Evolutionary conservation across 2,888 invertebrate genomes (phyloP).

Genomic region (Bedellia somnulentella): DNA sequence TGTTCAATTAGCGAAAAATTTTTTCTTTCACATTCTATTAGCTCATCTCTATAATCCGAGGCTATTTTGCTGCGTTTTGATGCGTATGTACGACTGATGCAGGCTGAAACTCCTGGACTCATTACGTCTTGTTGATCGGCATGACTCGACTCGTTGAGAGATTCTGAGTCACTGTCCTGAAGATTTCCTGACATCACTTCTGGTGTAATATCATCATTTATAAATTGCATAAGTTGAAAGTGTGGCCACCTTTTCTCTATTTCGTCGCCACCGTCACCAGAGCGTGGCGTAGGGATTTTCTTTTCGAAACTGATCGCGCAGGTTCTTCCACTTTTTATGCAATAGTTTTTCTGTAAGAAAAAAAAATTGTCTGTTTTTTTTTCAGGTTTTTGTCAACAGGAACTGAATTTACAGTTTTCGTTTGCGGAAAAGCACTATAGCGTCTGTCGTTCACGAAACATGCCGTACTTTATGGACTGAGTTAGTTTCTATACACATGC

Average conservation of each 20-base stretch:
- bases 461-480: not conserved
- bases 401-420: not conserved
- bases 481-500: not conserved
- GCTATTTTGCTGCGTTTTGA: too few relatives aligned
- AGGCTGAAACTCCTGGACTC: not conserved
- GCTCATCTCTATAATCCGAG: too few relatives aligned
- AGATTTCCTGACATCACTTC: not conserved
- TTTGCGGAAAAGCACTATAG: constrained; percentile 1
- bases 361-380: constrained; percentile 1
- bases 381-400: not conserved
- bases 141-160: not conserved
- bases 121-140: not conserved
- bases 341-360: constrained; percentile 1
- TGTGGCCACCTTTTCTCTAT: not conserved
- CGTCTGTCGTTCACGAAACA: not conserved
- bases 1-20: constrained; percentile 8
- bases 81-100: not conserved
- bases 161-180: not conserved
- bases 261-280: not conserved
- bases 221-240: not conserved
- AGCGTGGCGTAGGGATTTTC: not conserved
- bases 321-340: constrained; percentile 2
- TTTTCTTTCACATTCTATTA: constrained; percentile 5
- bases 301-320: not conserved
- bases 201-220: constrained; percentile 1